A percentile compares a stretch with the other conserved stretches of the same genome.
Evolutionary conservation across 1,140 invertebrate species (phyloP).

Genomic region (Cryptotermes secundus): DNA sequence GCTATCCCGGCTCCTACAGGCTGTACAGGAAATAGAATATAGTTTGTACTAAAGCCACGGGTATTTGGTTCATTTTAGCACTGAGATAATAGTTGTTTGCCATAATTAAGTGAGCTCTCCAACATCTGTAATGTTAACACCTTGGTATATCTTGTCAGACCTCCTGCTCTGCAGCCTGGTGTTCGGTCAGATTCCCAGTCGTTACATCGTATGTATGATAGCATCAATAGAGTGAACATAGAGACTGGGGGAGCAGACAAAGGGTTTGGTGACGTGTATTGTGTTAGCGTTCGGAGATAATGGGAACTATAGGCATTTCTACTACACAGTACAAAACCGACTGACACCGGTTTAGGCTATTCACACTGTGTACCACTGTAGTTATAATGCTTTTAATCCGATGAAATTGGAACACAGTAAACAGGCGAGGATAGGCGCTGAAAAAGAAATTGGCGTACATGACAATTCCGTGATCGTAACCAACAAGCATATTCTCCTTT

Average conservation of each 20-base stretch:
- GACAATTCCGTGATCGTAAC: background rate
- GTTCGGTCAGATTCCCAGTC: background rate
- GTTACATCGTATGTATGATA: background rate
- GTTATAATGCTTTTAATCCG: background rate
- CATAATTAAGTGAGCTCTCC: too few relatives aligned
- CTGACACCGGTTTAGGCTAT: slow-evolving; percentile 15
- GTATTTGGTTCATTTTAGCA: too few relatives aligned
- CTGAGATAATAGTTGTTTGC: too few relatives aligned
- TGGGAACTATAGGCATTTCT: background rate
- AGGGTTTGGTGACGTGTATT: background rate
- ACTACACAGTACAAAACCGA: background rate
- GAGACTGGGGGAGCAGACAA: background rate
- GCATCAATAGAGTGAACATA: background rate
- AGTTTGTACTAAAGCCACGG: too few relatives aligned
- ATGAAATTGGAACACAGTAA: background rate
- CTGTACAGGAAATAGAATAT: too few relatives aligned
- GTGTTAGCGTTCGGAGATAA: background rate
- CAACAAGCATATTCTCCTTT: background rate
- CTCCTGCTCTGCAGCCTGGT: background rate
- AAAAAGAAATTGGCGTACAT: background rate
- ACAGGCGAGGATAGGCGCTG: too few relatives aligned
- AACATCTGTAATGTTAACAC: background rate
- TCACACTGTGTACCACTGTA: background rate
- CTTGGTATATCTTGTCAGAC: background rate
- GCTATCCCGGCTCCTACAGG: too few relatives aligned